Evolutionary conservation across 2,888 invertebrate species (phyloP), one percentile per base, ranked within the genome.

Genomic region (Mimas tiliae): DNA sequence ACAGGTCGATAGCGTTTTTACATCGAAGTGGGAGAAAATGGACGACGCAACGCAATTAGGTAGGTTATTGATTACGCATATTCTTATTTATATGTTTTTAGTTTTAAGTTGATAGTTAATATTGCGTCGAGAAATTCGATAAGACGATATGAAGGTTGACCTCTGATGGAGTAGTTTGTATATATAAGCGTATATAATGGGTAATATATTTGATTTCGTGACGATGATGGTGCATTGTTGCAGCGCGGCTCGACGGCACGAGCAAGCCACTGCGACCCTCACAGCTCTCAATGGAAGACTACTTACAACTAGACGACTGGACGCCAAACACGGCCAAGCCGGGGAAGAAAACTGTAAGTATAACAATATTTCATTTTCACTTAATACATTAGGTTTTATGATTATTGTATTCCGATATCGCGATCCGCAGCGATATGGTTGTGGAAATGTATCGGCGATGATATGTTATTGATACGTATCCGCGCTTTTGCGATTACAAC

Each of bases 231-330:
- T 85, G 77, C 68, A 72, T 87, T 90, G 91, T 95, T 95, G 33
- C 94, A 98, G 99, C 98, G 80, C 97, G 98, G 70, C 95, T 99
- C 89, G 99, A 99, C 94, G 99, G 99, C 70, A 96, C 97, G 76
- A 96, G 94, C 85, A 97, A 96, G 85, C 96, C 96, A 64, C 94
- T 96, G 69, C 95, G 96, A 69, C 94, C 96, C 69, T 94, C 95
- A 68, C 94, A 95, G 68, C 94, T 95, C 80, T 97, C 98, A 68
- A 97, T 99, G 96, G 98, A 98, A 85, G 98, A 98, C 88, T 99
- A 98, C 95, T 95, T 99, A 71, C 98, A 98, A 90, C 95, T 84
- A 93, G 97, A 97, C 88, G 97, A 97, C 79, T 98, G 95, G 95
- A 94, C 94, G 75, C 94, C 95, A 66, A 93, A 91, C 73, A 87